Conservation (phyloP, 2,797 vertebrate species). For the Sebastolobus altivelis region DNA sequence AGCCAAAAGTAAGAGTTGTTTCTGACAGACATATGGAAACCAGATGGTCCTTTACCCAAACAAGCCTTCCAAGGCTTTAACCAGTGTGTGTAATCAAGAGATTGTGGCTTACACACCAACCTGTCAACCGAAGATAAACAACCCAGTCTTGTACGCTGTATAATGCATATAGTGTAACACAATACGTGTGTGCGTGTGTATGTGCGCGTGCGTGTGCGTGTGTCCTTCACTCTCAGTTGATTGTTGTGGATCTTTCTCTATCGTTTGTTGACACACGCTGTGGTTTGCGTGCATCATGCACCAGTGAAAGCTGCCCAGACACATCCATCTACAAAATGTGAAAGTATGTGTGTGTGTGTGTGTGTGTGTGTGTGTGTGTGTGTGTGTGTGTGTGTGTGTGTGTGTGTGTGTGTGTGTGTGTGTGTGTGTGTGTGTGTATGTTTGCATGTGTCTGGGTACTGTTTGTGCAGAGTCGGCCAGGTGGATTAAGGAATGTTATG, state of each 20-base stretch:
- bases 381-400: not conserved
- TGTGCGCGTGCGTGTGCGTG: not conserved
- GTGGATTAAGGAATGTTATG: constrained; percentile 75
- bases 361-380: constrained; percentile 40
- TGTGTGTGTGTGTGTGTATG: constrained; percentile 22
- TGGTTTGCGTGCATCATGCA: constrained; percentile 37
- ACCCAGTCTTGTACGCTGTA: constrained; percentile 29
- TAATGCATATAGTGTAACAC: constrained; percentile 32
- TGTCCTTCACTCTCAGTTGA: constrained; percentile 30
- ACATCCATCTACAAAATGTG: constrained; percentile 35
- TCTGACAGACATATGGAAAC: constrained; percentile 77
- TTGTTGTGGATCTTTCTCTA: constrained; percentile 32
- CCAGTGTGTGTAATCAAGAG: constrained; percentile 65
- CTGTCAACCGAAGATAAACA: constrained; percentile 70
- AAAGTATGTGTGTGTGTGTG: constrained; percentile 9
- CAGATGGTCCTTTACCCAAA: constrained; percentile 76
- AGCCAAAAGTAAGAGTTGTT: constrained; percentile 60
- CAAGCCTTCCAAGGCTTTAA: constrained; percentile 51
- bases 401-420: constrained; percentile 33
- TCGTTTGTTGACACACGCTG: constrained; percentile 46
- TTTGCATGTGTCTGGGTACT: constrained; percentile 47
- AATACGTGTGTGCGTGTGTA: constrained; percentile 18
- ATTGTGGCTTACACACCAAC: constrained; percentile 57
- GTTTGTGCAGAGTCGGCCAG: constrained; percentile 50
- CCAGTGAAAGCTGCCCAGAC: constrained; percentile 43